Evolutionary conservation across 2,888 invertebrate species (phyloP).

Genomic region (Andricus curvator): DNA sequence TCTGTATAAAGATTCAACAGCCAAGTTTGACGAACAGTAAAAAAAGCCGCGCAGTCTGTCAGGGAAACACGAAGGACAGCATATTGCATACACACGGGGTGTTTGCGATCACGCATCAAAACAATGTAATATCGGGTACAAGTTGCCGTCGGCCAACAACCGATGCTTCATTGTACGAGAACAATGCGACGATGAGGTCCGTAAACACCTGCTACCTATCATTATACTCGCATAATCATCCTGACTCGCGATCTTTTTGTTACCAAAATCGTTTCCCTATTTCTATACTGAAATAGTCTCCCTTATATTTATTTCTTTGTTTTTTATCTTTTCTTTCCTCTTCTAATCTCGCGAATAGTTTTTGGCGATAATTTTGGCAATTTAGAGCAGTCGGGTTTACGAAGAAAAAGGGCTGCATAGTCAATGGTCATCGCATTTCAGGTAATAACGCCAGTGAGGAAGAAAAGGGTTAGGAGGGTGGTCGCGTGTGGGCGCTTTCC

Average conservation of each 20-base stretch:
- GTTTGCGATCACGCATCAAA: constrained; percentile 58
- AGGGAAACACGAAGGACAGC: constrained; percentile 66
- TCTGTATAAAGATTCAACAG: constrained; percentile 17
- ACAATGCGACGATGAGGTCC: constrained; percentile 54
- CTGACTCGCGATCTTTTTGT: constrained; percentile 66
- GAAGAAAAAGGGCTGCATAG: background rate
- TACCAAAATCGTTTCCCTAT: constrained; percentile 59
- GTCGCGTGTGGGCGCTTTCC: constrained; percentile 21
- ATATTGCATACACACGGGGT: constrained; percentile 69
- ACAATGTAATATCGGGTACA: constrained; percentile 57
- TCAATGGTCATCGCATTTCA: background rate
- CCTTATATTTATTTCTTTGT: background rate
- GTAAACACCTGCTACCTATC: constrained; percentile 74
- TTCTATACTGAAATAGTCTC: constrained; percentile 17
- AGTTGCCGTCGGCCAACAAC: constrained; percentile 55
- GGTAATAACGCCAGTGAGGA: background rate
- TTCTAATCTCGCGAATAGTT: background rate
- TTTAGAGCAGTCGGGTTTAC: constrained; percentile 7
- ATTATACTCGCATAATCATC: constrained; percentile 71
- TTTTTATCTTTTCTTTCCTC: background rate
- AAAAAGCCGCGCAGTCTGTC: constrained; percentile 11
- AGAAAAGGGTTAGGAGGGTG: background rate
- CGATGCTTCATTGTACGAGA: constrained; percentile 64
- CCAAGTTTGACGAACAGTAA: constrained; percentile 32
- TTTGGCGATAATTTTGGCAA: constrained; percentile 9